Evolutionary conservation across 92 coral and sea anemone species (phyloP).

Genomic region (Palythoa caribaeorum): DNA sequence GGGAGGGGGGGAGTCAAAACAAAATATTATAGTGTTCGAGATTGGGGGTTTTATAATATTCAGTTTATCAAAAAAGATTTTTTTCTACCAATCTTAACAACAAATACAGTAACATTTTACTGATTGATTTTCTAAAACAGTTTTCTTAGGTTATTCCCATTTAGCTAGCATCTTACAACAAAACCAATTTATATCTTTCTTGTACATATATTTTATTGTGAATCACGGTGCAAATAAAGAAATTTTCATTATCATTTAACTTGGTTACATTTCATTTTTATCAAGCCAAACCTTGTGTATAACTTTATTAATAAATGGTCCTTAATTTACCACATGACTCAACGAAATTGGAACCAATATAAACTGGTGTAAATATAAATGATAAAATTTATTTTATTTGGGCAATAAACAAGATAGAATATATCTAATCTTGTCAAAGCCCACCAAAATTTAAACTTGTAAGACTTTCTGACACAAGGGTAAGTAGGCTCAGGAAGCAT

Average conservation of each 20-base stretch:
- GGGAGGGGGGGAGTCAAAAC: no score
- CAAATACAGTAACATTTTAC: no score
- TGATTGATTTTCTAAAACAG: no score
- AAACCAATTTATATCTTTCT: background rate
- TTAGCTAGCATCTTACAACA: constrained; percentile 2
- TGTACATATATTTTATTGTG: background rate
- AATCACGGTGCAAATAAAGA: background rate
- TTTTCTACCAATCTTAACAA: no score
- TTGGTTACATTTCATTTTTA: background rate
- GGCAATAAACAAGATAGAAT: background rate
- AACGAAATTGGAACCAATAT: constrained; percentile 4
- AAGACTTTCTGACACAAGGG: constrained; percentile 47
- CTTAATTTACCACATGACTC: constrained; percentile 8
- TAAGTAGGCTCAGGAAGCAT: constrained; percentile 54
- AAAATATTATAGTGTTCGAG: no score
- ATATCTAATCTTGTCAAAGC: constrained; percentile 15
- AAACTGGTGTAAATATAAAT: constrained; percentile 12
- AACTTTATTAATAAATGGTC: background rate
- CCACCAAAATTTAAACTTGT: constrained; percentile 5
- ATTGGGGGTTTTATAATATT: no score
- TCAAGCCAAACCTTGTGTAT: constrained; percentile 1
- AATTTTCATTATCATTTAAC: background rate
- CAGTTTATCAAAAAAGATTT: no score
- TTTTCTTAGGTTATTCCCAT: background rate
- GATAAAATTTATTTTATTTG: background rate